These are phyloP conservation scores for Drosophila cognata DNA, from an alignment of 2,888 invertebrate genomes.

Conservation along the genomic window DNA sequence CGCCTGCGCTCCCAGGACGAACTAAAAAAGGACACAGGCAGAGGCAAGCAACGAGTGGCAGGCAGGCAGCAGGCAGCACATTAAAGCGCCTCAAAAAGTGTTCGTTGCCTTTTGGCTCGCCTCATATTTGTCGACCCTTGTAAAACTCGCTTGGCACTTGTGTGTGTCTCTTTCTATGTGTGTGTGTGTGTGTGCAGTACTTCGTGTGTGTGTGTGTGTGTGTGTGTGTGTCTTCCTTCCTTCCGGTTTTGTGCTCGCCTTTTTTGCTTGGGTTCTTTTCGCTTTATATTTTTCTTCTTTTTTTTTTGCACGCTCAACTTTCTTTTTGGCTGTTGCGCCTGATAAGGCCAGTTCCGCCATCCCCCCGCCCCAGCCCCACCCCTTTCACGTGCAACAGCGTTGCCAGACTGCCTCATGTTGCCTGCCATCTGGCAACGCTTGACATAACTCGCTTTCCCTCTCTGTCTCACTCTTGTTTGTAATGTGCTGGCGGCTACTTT, in stretches of 20 bases:
- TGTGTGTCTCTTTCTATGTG: conserved; percentile 3
- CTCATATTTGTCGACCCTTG: conserved; percentile 79
- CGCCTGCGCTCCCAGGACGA: neutral
- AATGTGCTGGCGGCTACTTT: neutral
- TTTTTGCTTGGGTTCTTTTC: conserved; percentile 40
- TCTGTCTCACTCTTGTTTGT: neutral
- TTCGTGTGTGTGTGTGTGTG: conserved; percentile 38
- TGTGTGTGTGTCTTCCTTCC: conserved; percentile 76
- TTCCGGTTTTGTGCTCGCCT: conserved; percentile 73
- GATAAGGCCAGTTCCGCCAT: conserved; percentile 56
- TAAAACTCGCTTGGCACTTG: conserved; percentile 69
- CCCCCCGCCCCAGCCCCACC: neutral
- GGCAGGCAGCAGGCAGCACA: conserved; percentile 40
- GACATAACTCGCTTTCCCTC: neutral
- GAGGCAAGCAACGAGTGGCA: conserved; percentile 1
- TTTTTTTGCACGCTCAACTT: conserved; percentile 37
- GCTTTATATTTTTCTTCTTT: conserved; percentile 17
- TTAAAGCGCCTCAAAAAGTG: conserved; percentile 74
- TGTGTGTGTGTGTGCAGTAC: conserved; percentile 38
- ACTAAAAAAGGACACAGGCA: conserved; percentile 16
- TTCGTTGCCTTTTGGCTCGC: conserved; percentile 61
- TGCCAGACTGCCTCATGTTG: conserved; percentile 27
- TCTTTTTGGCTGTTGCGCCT: conserved; percentile 56
- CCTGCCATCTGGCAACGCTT: conserved; percentile 39
- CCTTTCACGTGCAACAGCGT: conserved; percentile 14